Evolutionary conservation across 2,888 invertebrate genomes (phyloP).

Genomic region (Sinhomidia bicolor): DNA sequence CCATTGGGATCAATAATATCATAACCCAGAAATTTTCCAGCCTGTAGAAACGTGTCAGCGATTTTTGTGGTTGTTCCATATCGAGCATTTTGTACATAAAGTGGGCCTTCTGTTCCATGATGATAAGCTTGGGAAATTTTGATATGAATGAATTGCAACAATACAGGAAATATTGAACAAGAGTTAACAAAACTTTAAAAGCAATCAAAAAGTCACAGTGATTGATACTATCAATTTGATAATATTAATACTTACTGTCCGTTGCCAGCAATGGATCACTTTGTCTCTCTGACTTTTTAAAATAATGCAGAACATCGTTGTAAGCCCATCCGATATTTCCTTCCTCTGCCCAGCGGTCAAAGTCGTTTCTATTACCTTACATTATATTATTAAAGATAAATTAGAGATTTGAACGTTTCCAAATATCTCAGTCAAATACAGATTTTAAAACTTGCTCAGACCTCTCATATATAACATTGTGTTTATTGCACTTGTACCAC

Average conservation of each 20-base stretch:
- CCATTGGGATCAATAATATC: conserved; percentile 76
- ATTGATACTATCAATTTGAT: no score
- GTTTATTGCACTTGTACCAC: conserved; percentile 87
- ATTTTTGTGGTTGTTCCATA: conserved; percentile 65
- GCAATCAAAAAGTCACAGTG: no score
- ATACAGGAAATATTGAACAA: no score
- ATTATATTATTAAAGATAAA: no score
- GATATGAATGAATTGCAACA: no score
- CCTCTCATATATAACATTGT: conserved; percentile 95
- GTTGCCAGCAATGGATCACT: conserved; percentile 73
- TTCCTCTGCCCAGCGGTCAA: conserved; percentile 91
- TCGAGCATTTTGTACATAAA: conserved; percentile 73
- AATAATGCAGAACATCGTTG: conserved; percentile 75
- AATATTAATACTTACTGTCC: conserved; percentile 67
- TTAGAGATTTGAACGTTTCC: no score
- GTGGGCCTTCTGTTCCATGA: conserved; percentile 76
- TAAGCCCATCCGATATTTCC: conserved; percentile 77
- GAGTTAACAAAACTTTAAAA: no score
- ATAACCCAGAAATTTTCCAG: conserved; percentile 76
- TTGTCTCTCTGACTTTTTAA: conserved; percentile 76
- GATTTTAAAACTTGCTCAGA: no score
- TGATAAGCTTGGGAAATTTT: conserved; percentile 72
- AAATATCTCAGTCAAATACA: no score
- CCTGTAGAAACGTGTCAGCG: conserved; percentile 71
- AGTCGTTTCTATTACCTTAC: conserved; percentile 93